Evolutionary conservation across 2,888 invertebrate genomes (phyloP), one percentile per base, ranked within the genome.

Genomic region (Drosophila aldrichi): DNA sequence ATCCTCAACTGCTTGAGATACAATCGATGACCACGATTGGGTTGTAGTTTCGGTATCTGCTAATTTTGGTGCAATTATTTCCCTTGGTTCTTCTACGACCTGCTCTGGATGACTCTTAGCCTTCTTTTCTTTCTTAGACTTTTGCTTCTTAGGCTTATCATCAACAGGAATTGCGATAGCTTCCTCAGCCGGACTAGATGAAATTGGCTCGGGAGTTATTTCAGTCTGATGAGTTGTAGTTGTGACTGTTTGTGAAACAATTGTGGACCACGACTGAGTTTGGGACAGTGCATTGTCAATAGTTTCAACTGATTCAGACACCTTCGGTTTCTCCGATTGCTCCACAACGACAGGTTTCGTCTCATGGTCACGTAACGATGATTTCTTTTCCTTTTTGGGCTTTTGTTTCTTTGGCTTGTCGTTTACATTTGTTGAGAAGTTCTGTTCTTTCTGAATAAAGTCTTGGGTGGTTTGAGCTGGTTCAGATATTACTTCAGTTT

Each of bases 11-110:
- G 70, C 68, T 48, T 77, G 74, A 7, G 77, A 81, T 29, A 81
- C 83, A 25, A 81, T 70, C 8, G 83, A 71, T 10, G 81, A 79
- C 81, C 81, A 81, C 8, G 81, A 81, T 18, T 65, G 46, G 7
- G 44, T 29, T 9, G 29, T n/a, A 29, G 10, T 7, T 16, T 25
- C 34, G 1, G 4, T n/a, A 22, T 20, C 44, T 12, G 3, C 12
- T 36, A 70, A 49, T 52, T 63, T 63, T 48, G 51, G 57, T 5
- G 57, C 8, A 16, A 29, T 41, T 16, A 18, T 22, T 29, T 40
- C 54, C 6, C 40, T 62, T 10, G 41, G 40, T 25, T 66, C 51
- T 18, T 55, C 63, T 29, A 41, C 64, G 29, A 41, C 14, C 29
- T 18, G 32, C 2, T 70, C 70, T 1, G 41, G 29, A 3, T 44